Conservation (phyloP, 2,888 invertebrate genomes). For the Hemistola chrysoprasaria region DNA sequence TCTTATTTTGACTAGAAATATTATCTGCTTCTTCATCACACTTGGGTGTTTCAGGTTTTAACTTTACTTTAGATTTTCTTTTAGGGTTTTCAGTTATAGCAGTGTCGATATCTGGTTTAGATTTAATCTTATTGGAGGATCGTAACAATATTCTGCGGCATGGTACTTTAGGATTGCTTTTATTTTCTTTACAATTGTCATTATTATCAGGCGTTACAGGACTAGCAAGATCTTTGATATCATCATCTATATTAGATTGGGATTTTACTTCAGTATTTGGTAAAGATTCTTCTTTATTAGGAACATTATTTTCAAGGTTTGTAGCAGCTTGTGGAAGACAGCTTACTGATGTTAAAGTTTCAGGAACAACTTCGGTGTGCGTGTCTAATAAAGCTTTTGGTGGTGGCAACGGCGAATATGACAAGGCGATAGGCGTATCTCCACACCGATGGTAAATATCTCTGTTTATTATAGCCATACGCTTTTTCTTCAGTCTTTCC, state of each 20-base stretch:
- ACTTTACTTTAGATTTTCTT: slow-evolving; percentile 25
- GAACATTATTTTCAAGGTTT: no score
- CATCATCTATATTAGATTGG: slow-evolving; percentile 12
- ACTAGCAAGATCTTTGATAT: slow-evolving; percentile 20
- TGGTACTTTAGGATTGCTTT: slow-evolving; percentile 15
- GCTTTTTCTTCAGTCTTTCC: slow-evolving; percentile 54
- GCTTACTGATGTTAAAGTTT: no score
- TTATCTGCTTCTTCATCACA: background rate
- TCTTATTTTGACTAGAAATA: slow-evolving; percentile 5
- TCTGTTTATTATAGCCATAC: slow-evolving; percentile 57
- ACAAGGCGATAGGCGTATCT: slow-evolving; percentile 51
- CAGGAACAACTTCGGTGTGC: background rate
- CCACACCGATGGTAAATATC: slow-evolving; percentile 41
- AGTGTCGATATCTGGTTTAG: slow-evolving; percentile 10
- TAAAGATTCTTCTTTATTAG: slow-evolving; percentile 11
- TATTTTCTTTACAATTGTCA: slow-evolving; percentile 44
- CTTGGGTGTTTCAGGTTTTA: background rate
- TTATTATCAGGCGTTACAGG: slow-evolving; percentile 21
- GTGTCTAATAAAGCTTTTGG: background rate
- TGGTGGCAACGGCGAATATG: slow-evolving; percentile 42
- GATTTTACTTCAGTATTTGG: slow-evolving; percentile 7
- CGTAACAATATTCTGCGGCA: slow-evolving; percentile 47
- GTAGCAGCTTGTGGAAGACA: no score
- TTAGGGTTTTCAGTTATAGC: slow-evolving; percentile 7
- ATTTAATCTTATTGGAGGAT: slow-evolving; percentile 45